Conservation (phyloP, 2,113 vertebrate genomes). For the Haplochromis burtoni region DNA sequence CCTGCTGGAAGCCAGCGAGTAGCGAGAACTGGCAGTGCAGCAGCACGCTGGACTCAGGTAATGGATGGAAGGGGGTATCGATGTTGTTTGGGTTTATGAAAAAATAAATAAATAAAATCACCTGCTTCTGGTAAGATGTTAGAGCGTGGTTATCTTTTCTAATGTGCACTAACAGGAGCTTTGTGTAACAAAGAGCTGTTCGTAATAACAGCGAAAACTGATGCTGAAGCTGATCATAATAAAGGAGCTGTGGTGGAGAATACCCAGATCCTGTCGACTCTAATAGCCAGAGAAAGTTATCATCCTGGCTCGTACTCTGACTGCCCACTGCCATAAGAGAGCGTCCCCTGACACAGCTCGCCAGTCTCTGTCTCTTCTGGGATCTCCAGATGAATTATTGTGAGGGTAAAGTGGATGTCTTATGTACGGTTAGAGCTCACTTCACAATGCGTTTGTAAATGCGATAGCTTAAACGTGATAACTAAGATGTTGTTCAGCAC, state of each 20-base stretch:
- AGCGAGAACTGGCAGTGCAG: constrained; percentile 86
- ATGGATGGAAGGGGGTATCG: neutral
- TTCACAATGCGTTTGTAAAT: neutral
- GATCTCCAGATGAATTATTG: neutral
- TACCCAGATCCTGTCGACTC: neutral
- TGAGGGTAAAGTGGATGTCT: neutral
- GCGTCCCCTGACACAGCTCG: neutral
- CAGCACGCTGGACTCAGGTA: constrained; percentile 88
- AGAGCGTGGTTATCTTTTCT: neutral
- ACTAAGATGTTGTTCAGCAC: neutral
- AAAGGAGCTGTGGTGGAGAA: neutral
- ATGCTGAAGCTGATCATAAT: neutral
- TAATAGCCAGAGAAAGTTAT: neutral
- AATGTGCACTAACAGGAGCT: neutral
- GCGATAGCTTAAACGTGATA: neutral
- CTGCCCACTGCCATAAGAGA: neutral
- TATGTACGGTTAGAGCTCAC: neutral
- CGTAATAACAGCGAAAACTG: neutral
- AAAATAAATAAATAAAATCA: neutral
- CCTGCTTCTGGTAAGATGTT: neutral
- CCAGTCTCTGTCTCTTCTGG: neutral
- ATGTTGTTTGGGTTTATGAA: neutral
- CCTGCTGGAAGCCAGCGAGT: constrained; percentile 84
- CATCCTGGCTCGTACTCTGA: neutral
- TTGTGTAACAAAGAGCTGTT: constrained; percentile 1